A percentile compares a stretch with the other conserved stretches of the same genome.
These are phyloP conservation scores for Salpingus planirostris DNA, from an alignment of 2,888 invertebrate genomes.

Conservation along the genomic window DNA sequence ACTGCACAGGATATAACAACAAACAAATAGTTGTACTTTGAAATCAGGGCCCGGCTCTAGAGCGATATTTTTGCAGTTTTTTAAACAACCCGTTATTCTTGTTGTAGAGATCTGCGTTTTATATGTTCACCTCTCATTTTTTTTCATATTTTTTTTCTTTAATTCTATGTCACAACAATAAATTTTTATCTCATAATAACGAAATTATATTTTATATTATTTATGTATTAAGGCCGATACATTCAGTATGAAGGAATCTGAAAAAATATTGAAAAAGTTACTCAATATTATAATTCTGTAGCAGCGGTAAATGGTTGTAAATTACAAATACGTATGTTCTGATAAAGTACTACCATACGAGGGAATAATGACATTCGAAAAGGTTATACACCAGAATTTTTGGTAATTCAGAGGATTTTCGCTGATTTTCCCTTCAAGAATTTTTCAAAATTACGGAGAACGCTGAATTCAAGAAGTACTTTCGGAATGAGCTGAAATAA, in stretches of 20 bases:
- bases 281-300: too few species aligned
- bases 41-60: conserved; percentile 42
- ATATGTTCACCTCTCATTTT: conserved; percentile 4
- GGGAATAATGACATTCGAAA: too few species aligned
- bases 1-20: conserved; percentile 35
- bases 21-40: conserved; percentile 43
- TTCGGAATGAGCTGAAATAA: too few species aligned
- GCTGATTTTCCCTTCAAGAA: too few species aligned
- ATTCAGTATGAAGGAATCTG: conserved; percentile 45
- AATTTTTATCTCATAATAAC: conserved; percentile 38
- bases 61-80: conserved; percentile 35
- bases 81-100: conserved; percentile 27
- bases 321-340: too few species aligned
- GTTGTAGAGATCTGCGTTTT: conserved; percentile 31
- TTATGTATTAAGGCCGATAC: conserved; percentile 44
- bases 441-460: too few species aligned
- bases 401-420: too few species aligned
- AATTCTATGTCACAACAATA: conserved; percentile 42
- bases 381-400: too few species aligned
- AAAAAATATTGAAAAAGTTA: too few species aligned
- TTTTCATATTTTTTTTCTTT: conserved; percentile 10
- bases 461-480: too few species aligned
- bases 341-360: too few species aligned
- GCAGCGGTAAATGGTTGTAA: too few species aligned
- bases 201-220: conserved; percentile 37